phyloP scores from a whole-genome alignment of 2,113 vertebrate species.

The Cnemophilus loriae region DNA sequence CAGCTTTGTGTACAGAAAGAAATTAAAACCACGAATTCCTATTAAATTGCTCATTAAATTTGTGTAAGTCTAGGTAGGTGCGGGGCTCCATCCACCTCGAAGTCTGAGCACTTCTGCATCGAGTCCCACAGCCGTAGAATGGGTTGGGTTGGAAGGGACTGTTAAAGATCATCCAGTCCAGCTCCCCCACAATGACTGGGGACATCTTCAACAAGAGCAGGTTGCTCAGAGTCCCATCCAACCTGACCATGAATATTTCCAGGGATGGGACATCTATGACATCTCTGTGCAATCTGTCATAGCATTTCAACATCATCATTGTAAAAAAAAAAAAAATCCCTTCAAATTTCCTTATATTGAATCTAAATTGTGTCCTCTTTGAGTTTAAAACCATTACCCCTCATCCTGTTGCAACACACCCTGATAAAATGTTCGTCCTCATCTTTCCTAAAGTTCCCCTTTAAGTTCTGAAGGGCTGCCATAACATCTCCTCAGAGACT shows the following conservation, averaged over 20 bases:
- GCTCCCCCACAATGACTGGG: rapidly evolving
- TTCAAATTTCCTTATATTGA: neutral
- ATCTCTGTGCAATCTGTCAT: neutral
- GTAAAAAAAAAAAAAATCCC: neutral
- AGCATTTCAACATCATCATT: neutral
- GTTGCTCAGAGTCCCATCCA: neutral
- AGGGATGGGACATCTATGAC: neutral
- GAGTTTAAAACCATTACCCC: neutral
- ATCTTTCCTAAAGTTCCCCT: neutral
- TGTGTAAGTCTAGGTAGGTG: neutral
- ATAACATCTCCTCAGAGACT: neutral
- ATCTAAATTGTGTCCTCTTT: neutral
- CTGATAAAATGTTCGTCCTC: neutral
- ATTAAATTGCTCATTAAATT: neutral
- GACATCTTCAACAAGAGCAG: neutral
- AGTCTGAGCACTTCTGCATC: neutral
- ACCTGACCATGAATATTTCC: neutral
- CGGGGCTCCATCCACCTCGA: neutral
- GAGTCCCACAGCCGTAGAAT: too few species aligned
- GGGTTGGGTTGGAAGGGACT: neutral
- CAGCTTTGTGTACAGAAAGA: neutral
- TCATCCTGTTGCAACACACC: neutral
- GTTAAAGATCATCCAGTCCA: neutral
- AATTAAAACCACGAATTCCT: neutral
- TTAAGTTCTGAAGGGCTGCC: neutral